Conservation (phyloP, 2,888 invertebrate species). For the Polyommatus icarus region DNA sequence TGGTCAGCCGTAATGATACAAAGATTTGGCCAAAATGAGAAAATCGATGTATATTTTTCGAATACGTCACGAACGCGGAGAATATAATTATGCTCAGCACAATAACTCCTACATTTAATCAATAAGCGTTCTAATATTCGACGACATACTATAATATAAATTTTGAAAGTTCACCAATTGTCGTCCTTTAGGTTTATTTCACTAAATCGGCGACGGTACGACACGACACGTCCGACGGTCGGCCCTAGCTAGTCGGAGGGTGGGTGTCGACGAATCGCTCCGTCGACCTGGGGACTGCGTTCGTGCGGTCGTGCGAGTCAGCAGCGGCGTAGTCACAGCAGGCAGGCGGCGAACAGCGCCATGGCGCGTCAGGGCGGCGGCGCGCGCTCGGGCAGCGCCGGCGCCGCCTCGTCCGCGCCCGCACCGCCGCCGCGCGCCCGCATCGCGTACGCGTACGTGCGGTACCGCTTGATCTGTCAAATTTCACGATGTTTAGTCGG, state of each 20-base stretch:
- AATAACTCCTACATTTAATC: not conserved
- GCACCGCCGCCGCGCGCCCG: constrained; percentile 82
- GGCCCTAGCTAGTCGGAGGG: not conserved
- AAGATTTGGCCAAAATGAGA: constrained; percentile 21
- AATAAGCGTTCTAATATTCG: not conserved
- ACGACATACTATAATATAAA: not conserved
- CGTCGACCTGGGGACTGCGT: not conserved
- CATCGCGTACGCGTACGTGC: constrained; percentile 89
- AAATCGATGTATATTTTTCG: constrained; percentile 9
- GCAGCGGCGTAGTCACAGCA: constrained; percentile 69
- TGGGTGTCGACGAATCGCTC: not conserved
- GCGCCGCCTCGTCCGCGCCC: constrained; percentile 69
- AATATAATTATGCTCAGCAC: constrained; percentile 22
- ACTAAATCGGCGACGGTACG: constrained; percentile 15
- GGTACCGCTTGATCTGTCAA: constrained; percentile 88
- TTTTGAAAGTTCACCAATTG: constrained; percentile 27
- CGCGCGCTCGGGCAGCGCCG: constrained; percentile 82
- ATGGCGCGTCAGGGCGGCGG: constrained; percentile 86
- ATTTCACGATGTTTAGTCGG: not conserved
- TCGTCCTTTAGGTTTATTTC: constrained; percentile 8
- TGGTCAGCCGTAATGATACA: not conserved
- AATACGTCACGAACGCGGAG: constrained; percentile 15
- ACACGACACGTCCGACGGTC: not conserved
- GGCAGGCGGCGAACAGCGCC: constrained; percentile 91
- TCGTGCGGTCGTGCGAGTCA: constrained; percentile 33